A percentile compares a stretch with the other conserved stretches of the same genome.
phyloP scores from a whole-genome alignment of 2,113 vertebrate genomes.

The Galemys pyrenaicus region DNA sequence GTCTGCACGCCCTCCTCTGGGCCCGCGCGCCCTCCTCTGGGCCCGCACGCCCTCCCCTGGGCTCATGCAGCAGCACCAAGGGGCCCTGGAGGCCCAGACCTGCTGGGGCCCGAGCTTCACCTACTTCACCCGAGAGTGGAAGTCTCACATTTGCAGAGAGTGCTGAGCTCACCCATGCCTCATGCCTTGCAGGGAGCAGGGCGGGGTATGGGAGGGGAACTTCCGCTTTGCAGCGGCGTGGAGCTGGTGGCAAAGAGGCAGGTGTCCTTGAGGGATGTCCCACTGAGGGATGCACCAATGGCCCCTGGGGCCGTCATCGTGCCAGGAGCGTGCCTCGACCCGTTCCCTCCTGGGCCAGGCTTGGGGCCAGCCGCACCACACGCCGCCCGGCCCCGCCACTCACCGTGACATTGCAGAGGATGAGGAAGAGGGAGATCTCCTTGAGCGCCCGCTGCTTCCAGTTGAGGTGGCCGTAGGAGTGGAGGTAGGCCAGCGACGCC shows the following conservation, averaged over 20 bases:
- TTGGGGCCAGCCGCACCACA: fast-evolving
- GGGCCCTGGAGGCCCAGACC: too few species aligned
- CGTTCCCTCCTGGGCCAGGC: not conserved
- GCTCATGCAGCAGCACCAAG: not conserved
- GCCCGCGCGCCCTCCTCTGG: not conserved
- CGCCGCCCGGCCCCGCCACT: conserved; percentile 57
- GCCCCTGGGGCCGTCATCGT: not conserved
- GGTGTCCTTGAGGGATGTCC: not conserved
- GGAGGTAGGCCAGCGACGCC: conserved; percentile 81
- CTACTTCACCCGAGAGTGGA: too few species aligned
- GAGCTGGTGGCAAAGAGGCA: not conserved
- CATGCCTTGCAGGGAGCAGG: not conserved
- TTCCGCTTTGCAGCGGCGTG: not conserved
- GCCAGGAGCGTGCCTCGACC: not conserved
- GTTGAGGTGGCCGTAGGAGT: conserved; percentile 77
- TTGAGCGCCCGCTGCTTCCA: conserved; percentile 87
- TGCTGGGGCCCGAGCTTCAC: not conserved
- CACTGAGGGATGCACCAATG: not conserved
- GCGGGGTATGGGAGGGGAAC: not conserved
- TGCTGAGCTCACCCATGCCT: not conserved
- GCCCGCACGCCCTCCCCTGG: too few species aligned
- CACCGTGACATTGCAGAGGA: conserved; percentile 93
- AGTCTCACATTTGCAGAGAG: not conserved
- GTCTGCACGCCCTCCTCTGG: too few species aligned
- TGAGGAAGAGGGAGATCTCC: conserved; percentile 92